Percentiles rank a stretch among this genome's conserved stretches.
phyloP scores from a whole-genome alignment of 2,888 invertebrate species.

The Chymomyza amoena region DNA sequence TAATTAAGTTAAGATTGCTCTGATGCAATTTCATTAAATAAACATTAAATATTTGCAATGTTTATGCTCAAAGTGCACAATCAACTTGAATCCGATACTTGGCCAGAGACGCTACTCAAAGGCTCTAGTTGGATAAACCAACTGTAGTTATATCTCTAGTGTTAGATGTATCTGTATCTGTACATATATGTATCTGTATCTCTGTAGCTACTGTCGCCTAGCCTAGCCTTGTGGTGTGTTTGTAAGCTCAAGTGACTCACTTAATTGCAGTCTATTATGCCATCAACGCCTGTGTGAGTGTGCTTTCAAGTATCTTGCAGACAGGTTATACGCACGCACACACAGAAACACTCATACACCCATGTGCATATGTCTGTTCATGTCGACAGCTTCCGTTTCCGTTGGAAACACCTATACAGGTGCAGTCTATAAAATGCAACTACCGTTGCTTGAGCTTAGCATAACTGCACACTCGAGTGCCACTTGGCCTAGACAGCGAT shows the following conservation, averaged over 20 bases:
- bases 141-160: background rate
- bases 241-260: constrained; percentile 62
- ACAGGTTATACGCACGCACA: constrained; percentile 40
- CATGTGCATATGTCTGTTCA: background rate
- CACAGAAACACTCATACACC: background rate
- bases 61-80: constrained; percentile 42
- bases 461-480: constrained; percentile 33
- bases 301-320: constrained; percentile 48
- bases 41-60: constrained; percentile 18
- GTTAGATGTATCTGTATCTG: background rate
- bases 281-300: constrained; percentile 65
- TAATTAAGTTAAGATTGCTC: constrained; percentile 22
- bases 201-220: constrained; percentile 4
- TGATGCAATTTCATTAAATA: constrained; percentile 34
- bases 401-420: constrained; percentile 4
- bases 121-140: background rate
- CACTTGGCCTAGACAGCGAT: constrained; percentile 45
- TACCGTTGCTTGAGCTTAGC: constrained; percentile 32
- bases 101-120: background rate
- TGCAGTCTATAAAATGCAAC: constrained; percentile 40
- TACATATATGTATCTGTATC: background rate
- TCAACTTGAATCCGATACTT: constrained; percentile 19
- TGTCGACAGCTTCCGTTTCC: constrained; percentile 16
- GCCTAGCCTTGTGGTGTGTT: constrained; percentile 39
- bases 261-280: constrained; percentile 71